Percentiles rank a stretch among this genome's conserved stretches.
These are phyloP conservation scores for Deladenus siricidicola DNA, from an alignment of 2,888 invertebrate genomes.

Conservation along the genomic window DNA sequence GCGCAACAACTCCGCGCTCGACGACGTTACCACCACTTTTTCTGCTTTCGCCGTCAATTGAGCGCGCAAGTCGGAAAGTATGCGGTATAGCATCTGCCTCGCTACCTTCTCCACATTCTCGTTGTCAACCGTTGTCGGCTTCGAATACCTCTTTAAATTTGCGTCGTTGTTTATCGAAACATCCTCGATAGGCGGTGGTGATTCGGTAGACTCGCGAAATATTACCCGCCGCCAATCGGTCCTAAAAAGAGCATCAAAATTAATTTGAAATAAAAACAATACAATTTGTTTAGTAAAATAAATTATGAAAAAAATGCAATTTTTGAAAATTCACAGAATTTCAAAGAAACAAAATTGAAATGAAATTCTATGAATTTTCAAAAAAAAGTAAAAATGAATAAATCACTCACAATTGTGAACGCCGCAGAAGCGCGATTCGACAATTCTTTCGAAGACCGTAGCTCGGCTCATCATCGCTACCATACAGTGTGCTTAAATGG, in stretches of 20 bases:
- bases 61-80: neutral
- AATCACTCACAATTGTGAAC: constrained; percentile 13
- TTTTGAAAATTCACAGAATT: neutral
- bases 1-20: neutral
- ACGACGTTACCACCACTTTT: no score
- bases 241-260: no score
- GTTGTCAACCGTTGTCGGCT: neutral
- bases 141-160: neutral
- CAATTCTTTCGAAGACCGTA: constrained; percentile 39
- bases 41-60: neutral
- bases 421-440: constrained; percentile 27
- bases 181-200: no score
- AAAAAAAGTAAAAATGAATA: neutral
- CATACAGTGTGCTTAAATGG: constrained; percentile 37
- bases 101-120: neutral
- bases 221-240: constrained; percentile 12
- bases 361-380: neutral
- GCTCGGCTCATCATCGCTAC: constrained; percentile 40
- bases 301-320: no score
- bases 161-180: constrained; percentile 7
- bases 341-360: no score
- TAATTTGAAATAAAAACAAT: no score
- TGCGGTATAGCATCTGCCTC: neutral
- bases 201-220: neutral
- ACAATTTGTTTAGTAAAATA: no score